phyloP scores from a whole-genome alignment of 1,140 invertebrate species.

The Caenorhabditis brenneri region DNA sequence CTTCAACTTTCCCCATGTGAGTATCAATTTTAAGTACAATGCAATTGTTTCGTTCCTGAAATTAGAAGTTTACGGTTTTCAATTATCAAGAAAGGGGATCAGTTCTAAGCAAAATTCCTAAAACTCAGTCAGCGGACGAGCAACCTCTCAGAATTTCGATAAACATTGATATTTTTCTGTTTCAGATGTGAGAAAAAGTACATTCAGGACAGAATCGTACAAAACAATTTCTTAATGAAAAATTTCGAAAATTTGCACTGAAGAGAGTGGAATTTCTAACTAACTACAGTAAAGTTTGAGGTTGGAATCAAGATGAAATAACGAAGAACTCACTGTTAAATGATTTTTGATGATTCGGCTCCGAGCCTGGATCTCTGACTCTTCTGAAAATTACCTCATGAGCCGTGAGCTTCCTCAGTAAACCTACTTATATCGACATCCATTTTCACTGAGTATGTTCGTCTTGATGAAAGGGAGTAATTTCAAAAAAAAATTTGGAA shows the following conservation, averaged over 20 bases:
- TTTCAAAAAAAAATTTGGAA: background rate
- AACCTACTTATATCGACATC: constrained; percentile 22
- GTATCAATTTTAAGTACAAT: constrained; percentile 51
- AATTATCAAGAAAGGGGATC: background rate
- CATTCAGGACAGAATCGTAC: too few species aligned
- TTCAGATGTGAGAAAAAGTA: too few species aligned
- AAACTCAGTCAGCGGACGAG: too few species aligned
- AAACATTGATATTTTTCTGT: too few species aligned
- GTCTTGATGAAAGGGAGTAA: background rate
- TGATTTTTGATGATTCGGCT: constrained; percentile 44
- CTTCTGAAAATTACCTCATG: background rate
- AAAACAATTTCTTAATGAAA: too few species aligned
- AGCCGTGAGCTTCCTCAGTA: background rate
- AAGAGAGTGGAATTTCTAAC: too few species aligned
- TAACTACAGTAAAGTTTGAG: too few species aligned
- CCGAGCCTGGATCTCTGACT: constrained; percentile 43
- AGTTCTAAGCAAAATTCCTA: too few species aligned
- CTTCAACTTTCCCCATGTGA: constrained; percentile 47
- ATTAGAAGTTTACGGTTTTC: background rate
- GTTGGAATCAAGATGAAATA: background rate
- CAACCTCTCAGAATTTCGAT: too few species aligned
- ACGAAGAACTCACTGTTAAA: constrained; percentile 32
- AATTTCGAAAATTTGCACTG: too few species aligned
- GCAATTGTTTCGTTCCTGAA: constrained; percentile 52
- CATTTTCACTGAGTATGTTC: background rate